Evolutionary conservation across 2,113 vertebrate species (phyloP).

Genomic region (Promerops cafer): DNA sequence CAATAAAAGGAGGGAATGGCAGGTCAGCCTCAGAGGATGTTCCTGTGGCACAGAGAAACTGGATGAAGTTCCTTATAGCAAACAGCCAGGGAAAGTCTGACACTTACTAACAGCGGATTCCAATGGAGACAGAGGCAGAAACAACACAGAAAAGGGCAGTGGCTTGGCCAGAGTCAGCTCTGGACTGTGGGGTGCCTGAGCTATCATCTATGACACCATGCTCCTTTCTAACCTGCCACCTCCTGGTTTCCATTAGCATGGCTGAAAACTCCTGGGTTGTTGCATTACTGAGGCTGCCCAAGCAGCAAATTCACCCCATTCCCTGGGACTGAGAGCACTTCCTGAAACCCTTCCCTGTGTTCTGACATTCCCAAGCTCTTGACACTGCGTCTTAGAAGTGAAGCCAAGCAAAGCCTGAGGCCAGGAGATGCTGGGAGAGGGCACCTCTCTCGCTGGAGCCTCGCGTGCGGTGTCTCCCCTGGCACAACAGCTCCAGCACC

Average conservation of each 20-base stretch:
- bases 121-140: background rate
- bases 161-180: background rate
- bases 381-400: background rate
- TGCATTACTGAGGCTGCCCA: background rate
- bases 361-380: background rate
- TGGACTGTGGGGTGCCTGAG: background rate
- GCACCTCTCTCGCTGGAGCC: background rate
- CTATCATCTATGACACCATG: background rate
- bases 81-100: background rate
- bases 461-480: rapidly evolving
- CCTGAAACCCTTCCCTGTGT: background rate
- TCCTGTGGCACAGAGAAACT: background rate
- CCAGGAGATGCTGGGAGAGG: background rate
- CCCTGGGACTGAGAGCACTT: background rate
- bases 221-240: background rate
- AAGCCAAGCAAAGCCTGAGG: background rate
- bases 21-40: background rate
- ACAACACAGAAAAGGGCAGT: background rate
- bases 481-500: background rate
- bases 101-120: background rate
- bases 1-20: background rate
- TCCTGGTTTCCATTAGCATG: background rate
- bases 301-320: background rate
- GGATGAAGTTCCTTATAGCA: background rate
- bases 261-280: background rate